Conservation (phyloP, 2,888 invertebrate genomes). For the Cheilosia variabilis region DNA sequence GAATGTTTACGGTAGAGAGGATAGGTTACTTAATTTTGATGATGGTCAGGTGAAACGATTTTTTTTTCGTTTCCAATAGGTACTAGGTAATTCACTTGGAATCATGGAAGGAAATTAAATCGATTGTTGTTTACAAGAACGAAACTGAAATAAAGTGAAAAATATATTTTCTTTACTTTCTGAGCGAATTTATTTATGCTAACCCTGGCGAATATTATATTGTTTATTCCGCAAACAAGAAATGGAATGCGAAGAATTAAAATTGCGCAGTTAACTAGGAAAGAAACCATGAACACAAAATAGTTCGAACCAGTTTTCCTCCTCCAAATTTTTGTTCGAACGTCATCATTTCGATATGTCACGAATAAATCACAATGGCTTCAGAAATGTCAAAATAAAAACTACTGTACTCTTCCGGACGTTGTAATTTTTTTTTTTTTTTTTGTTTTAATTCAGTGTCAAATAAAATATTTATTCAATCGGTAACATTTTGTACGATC, state of each 20-base stretch:
- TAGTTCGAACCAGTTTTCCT: too few relatives aligned
- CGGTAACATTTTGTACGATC: too few relatives aligned
- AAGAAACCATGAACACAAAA: not conserved
- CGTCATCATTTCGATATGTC: too few relatives aligned
- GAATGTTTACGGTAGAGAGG: slow-evolving; percentile 31
- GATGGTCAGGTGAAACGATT: slow-evolving; percentile 50
- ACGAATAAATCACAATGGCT: too few relatives aligned
- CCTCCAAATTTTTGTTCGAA: too few relatives aligned
- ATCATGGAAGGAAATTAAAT: slow-evolving; percentile 2
- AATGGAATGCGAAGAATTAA: slow-evolving; percentile 14
- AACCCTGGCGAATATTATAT: slow-evolving; percentile 4
- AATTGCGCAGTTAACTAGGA: not conserved
- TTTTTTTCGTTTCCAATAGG: not conserved
- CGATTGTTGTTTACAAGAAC: slow-evolving; percentile 17
- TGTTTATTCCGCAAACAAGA: slow-evolving; percentile 9
- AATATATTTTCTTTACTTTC: slow-evolving; percentile 6
- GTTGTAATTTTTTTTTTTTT: too few relatives aligned
- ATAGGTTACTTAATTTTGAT: slow-evolving; percentile 42
- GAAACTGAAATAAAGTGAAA: slow-evolving; percentile 4
- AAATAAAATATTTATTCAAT: too few relatives aligned
- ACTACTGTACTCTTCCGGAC: too few relatives aligned
- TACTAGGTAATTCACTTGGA: slow-evolving; percentile 28
- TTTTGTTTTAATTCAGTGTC: too few relatives aligned
- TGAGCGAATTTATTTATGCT: not conserved
- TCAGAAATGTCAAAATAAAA: too few relatives aligned